Base-by-base conservation (phyloP, 2,113 vertebrate species). In the Pygathrix nemaeus region DNA sequence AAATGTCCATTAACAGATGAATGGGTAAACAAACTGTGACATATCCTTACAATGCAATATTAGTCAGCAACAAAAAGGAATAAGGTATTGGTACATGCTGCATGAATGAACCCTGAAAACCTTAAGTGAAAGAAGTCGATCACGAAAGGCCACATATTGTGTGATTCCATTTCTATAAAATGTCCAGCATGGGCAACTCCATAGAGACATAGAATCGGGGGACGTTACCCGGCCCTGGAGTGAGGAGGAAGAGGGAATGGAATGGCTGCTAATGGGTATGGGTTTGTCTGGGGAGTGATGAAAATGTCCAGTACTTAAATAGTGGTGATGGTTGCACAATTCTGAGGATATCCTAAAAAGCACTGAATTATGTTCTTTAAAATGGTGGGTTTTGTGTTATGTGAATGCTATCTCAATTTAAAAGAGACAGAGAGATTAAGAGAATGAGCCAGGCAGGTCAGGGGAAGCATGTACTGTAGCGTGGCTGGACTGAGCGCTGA, bases 1-100 rank as follows among this genome's bases (percentile, higher is more conserved):
- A 18, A 7, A 45, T n/a, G 35, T 38, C 59, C 16, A 25, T 25
- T 52, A 27, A 1, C 59, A 14, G 59, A 10, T 40, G 50, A 75
- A 20, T 7, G 25, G 25, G 14, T 40, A 27, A 27, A 10, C 52
- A 61, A 13, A 90, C 27, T 13, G 20, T 35, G 38, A 32, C 25
- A 12, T 32, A 2, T 16, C 38, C 57, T 5, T 8, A 21, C 57
- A 18, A 1, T 10, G 64, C 18, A 45, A 8, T 90, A 73, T 17
- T 43, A 32, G 1, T 73, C 17, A 9, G 48, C 48, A 50, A 50
- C 61, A 32, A 72, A 79, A 86, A 72, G 16, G 17, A 48, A 64
- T 14, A 35, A 45, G 27, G 6, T 35, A 30, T 40, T 18, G 21
- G 21, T 30, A 0, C 14, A 9, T 1, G 11, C n/a, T 38, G 18